These are phyloP conservation scores for Ailuropoda melanoleuca DNA, from an alignment of 2,113 vertebrate species.

Conservation along the genomic window DNA sequence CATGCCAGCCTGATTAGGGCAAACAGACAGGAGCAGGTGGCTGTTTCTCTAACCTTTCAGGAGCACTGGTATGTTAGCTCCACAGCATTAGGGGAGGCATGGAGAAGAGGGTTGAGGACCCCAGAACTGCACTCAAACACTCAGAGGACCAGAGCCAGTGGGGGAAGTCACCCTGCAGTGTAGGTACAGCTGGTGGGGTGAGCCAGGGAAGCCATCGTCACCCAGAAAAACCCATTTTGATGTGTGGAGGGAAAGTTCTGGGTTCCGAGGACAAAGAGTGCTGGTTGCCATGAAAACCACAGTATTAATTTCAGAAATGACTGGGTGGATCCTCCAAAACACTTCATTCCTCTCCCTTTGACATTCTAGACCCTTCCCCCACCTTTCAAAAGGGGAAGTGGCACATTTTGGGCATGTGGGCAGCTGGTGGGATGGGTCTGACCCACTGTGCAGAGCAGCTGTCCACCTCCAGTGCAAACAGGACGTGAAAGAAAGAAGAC, in stretches of 20 bases:
- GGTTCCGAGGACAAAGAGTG: not conserved
- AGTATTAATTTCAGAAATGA: conserved; percentile 59
- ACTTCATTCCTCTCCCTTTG: conserved; percentile 40
- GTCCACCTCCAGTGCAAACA: not conserved
- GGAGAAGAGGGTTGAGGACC: not conserved
- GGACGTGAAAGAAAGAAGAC: not conserved
- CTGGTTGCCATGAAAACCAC: conserved; percentile 46
- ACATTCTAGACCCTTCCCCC: conserved; percentile 12
- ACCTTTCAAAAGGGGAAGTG: conserved; percentile 56
- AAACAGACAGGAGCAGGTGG: conserved; percentile 71
- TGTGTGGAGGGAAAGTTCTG: not conserved
- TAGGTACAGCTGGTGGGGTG: too few relatives aligned
- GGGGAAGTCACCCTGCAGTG: not conserved
- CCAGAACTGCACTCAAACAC: not conserved
- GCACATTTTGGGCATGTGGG: conserved; percentile 65
- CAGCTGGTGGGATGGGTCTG: conserved; percentile 48
- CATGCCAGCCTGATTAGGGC: conserved; percentile 37
- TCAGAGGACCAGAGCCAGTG: not conserved
- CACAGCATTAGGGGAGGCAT: not conserved
- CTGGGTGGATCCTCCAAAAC: conserved; percentile 14
- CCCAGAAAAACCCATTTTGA: not conserved
- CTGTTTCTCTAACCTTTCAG: conserved; percentile 27
- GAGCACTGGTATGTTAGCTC: not conserved
- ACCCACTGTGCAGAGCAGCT: not conserved
- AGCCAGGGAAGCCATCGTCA: not conserved